phyloP scores from a whole-genome alignment of 2,797 vertebrate species.

The Streptopelia turtur region DNA sequence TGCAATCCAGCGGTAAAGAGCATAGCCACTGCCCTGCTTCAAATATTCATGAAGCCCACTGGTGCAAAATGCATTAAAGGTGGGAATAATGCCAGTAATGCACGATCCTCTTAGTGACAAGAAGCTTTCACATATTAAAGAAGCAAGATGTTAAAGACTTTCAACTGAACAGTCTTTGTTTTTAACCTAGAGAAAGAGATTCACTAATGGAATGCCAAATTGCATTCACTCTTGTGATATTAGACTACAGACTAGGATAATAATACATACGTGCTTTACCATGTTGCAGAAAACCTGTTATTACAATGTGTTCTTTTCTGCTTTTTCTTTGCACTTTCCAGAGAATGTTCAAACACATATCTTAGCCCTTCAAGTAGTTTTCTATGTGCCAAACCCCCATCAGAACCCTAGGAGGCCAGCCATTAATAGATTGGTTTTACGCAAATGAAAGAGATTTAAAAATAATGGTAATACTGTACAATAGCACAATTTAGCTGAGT shows the following conservation, averaged over 20 bases:
- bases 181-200: slow-evolving; percentile 58
- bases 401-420: background rate
- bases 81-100: slow-evolving; percentile 74
- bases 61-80: slow-evolving; percentile 78
- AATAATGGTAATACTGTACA: slow-evolving; percentile 22
- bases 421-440: slow-evolving; percentile 18
- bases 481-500: slow-evolving; percentile 30
- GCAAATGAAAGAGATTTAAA: slow-evolving; percentile 29
- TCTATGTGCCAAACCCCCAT: background rate
- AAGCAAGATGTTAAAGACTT: slow-evolving; percentile 74
- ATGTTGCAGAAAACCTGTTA: slow-evolving; percentile 15
- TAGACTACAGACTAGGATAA: slow-evolving; percentile 32
- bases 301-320: slow-evolving; percentile 8
- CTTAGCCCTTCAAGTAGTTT: background rate
- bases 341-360: background rate
- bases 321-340: background rate
- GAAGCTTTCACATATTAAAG: slow-evolving; percentile 73
- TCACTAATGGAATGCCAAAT: slow-evolving; percentile 68
- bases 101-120: slow-evolving; percentile 67
- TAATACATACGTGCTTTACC: slow-evolving; percentile 5
- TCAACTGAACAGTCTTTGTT: slow-evolving; percentile 68
- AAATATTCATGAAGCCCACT: slow-evolving; percentile 77
- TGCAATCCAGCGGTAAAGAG: slow-evolving; percentile 62
- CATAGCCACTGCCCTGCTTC: slow-evolving; percentile 63
- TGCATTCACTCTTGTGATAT: slow-evolving; percentile 18